phyloP scores from a whole-genome alignment of 2,797 vertebrate species.

The Anolis apletophallus region DNA sequence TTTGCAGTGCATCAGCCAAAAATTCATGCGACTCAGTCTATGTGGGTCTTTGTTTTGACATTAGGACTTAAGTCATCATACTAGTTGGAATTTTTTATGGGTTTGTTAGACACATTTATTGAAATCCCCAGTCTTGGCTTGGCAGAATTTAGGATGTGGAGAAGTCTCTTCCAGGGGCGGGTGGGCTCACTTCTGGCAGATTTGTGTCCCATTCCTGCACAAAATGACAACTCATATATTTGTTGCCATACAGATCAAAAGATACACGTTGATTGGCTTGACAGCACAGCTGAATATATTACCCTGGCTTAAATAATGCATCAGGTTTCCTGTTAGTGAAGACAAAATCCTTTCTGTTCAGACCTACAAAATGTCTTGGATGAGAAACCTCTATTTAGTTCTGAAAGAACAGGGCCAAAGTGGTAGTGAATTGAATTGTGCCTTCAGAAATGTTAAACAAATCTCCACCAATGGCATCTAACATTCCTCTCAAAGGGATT shows the following conservation, averaged over 20 bases:
- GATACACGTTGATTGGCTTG: slow-evolving; percentile 76
- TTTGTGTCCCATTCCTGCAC: slow-evolving; percentile 68
- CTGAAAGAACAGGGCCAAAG: too few relatives aligned
- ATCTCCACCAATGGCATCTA: slow-evolving; percentile 58
- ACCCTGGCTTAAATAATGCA: slow-evolving; percentile 52
- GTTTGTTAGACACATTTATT: slow-evolving; percentile 76
- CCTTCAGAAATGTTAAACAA: slow-evolving; percentile 66
- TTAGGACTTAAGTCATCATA: slow-evolving; percentile 71
- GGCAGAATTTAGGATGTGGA: slow-evolving; percentile 77
- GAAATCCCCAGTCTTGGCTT: slow-evolving; percentile 69
- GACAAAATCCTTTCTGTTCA: slow-evolving; percentile 79
- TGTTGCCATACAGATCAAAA: slow-evolving; percentile 76
- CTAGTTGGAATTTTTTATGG: slow-evolving; percentile 74
- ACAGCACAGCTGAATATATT: slow-evolving; percentile 72
- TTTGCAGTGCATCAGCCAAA: slow-evolving; percentile 71
- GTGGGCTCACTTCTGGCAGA: slow-evolving; percentile 72
- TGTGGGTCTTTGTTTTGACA: slow-evolving; percentile 75
- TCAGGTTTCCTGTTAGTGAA: slow-evolving; percentile 71
- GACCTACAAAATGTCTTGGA: slow-evolving; percentile 66
- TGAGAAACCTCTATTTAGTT: slow-evolving; percentile 65
- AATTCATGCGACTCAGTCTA: slow-evolving; percentile 68
- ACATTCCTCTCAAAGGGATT: slow-evolving; percentile 46
- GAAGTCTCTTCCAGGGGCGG: slow-evolving; percentile 65
- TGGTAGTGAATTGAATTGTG: slow-evolving; percentile 72
- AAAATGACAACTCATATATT: slow-evolving; percentile 56